Evolutionary conservation across 23 tunicate genomes (phyloP).

Genomic region (Styela plicata): DNA sequence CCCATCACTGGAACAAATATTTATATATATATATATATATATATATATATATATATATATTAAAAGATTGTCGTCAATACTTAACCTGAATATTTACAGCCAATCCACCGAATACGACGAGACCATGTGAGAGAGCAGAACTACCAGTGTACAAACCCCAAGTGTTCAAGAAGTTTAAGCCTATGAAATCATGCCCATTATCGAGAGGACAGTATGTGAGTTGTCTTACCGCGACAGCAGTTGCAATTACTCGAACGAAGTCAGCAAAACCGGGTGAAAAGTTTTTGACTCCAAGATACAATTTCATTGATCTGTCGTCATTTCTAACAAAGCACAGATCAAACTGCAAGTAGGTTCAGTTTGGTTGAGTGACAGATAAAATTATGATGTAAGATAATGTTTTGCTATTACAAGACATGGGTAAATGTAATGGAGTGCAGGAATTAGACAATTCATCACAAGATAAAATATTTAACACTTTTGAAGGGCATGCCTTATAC

Average conservation of each 20-base stretch:
- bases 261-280: neutral
- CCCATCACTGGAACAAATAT: too few species aligned
- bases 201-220: neutral
- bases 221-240: neutral
- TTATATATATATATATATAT: too few species aligned
- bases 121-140: constrained; percentile 15
- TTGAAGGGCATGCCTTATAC: too few species aligned
- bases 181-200: neutral
- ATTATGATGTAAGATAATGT: too few species aligned
- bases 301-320: neutral
- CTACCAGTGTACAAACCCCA: constrained; percentile 4
- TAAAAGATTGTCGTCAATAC: too few species aligned
- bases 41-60: too few species aligned
- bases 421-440: too few species aligned
- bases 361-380: too few species aligned
- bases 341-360: constrained; percentile 18
- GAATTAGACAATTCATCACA: too few species aligned
- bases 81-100: neutral
- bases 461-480: too few species aligned
- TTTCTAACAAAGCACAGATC: constrained; percentile 18
- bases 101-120: neutral
- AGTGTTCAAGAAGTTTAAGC: neutral
- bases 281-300: neutral
- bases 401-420: too few species aligned
- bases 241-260: neutral